Evolutionary conservation across 2,113 vertebrate species (phyloP).

Genomic region (Paradoxurus hermaphroditus): DNA sequence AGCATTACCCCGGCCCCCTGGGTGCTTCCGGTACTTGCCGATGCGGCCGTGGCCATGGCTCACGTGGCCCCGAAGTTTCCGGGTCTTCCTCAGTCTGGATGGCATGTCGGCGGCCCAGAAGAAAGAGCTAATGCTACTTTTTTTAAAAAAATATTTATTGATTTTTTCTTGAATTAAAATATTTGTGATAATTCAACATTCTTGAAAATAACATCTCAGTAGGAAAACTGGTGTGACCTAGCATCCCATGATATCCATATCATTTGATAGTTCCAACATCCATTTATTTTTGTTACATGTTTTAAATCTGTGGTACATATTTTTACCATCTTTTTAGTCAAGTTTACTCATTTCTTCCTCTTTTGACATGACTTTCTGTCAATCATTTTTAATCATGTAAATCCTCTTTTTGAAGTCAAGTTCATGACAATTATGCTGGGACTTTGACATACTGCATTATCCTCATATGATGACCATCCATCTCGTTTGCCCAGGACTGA

Average conservation of each 20-base stretch:
- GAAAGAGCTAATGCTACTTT: background rate
- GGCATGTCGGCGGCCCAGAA: too few relatives aligned
- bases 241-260: background rate
- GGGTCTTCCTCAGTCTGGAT: too few relatives aligned
- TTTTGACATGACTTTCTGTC: background rate
- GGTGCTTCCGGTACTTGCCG: too few relatives aligned
- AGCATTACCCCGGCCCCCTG: too few relatives aligned
- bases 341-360: background rate
- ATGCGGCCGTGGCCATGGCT: too few relatives aligned
- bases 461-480: background rate
- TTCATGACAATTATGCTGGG: background rate
- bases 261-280: background rate
- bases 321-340: background rate
- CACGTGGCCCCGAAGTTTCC: too few relatives aligned
- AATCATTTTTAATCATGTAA: background rate
- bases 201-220: background rate
- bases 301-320: background rate
- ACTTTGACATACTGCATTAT: background rate
- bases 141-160: background rate
- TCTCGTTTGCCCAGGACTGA: background rate
- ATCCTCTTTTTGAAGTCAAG: background rate
- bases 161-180: constrained; percentile 23
- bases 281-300: background rate
- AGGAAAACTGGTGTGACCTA: background rate
- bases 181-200: background rate